Evolutionary conservation across 2,797 vertebrate species (phyloP).

Genomic region (Amazonetta brasiliensis): DNA sequence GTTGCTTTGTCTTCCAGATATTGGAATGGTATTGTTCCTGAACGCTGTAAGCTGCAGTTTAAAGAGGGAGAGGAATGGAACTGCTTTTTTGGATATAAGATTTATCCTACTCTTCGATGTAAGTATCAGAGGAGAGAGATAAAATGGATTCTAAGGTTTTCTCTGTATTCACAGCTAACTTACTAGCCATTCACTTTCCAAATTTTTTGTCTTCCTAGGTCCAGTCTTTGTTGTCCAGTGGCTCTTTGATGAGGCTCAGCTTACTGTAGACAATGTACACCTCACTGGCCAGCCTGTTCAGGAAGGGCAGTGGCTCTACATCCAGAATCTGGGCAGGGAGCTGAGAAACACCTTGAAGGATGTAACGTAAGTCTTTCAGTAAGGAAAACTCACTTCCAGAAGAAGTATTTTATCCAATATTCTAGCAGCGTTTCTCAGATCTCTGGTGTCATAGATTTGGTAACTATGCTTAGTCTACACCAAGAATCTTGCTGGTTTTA

Average conservation of each 20-base stretch:
- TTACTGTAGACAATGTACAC: constrained; percentile 95
- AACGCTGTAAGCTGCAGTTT: constrained; percentile 87
- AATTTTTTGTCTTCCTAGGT: constrained; percentile 75
- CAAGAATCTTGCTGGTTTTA: not conserved
- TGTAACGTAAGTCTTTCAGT: constrained; percentile 86
- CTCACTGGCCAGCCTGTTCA: constrained; percentile 95
- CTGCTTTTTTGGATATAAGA: constrained; percentile 97
- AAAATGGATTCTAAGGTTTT: not conserved
- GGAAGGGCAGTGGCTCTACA: constrained; percentile 97
- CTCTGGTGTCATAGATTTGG: not conserved
- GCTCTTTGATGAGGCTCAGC: constrained; percentile 97
- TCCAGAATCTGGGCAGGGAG: constrained; percentile 93
- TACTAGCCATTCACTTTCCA: not conserved
- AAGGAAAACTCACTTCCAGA: not conserved
- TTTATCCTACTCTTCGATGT: constrained; percentile 96
- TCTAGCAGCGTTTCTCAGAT: not conserved
- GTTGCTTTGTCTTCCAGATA: constrained; percentile 80
- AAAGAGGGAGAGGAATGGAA: constrained; percentile 97
- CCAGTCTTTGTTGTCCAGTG: constrained; percentile 98
- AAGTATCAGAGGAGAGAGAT: constrained; percentile 58
- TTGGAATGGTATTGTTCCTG: constrained; percentile 93
- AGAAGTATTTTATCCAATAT: not conserved
- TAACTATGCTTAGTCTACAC: not conserved
- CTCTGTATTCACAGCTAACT: not conserved
- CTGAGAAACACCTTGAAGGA: constrained; percentile 94